These are phyloP conservation scores for Apamea monoglypha DNA, from an alignment of 2,888 invertebrate genomes.

Conservation along the genomic window DNA sequence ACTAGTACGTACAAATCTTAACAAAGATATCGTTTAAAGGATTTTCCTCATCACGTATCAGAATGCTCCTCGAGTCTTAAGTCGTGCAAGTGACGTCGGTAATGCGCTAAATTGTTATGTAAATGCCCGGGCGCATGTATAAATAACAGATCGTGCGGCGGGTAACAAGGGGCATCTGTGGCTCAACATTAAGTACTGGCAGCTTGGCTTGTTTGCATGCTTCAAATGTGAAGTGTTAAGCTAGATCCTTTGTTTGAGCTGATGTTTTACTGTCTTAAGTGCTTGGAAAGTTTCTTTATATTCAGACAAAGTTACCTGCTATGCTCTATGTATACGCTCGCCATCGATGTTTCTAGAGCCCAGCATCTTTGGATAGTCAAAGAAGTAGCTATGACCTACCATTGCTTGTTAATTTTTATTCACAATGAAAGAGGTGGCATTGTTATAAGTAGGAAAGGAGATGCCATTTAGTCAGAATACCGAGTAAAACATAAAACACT, in stretches of 20 bases:
- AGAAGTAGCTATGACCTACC: not conserved
- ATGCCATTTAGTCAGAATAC: not conserved
- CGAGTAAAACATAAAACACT: not conserved
- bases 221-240: constrained; percentile 12
- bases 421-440: not conserved
- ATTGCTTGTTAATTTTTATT: not conserved
- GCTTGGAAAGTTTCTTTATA: constrained; percentile 16
- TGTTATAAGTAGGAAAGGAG: not conserved
- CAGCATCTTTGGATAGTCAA: not conserved
- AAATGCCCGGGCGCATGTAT: constrained; percentile 54
- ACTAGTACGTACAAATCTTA: constrained; percentile 10
- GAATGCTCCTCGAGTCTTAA: constrained; percentile 33
- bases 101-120: constrained; percentile 68
- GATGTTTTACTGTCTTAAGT: not conserved
- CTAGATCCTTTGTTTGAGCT: constrained; percentile 12
- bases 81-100: constrained; percentile 58
- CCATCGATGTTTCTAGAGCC: not conserved
- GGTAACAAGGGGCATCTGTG: constrained; percentile 46
- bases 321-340: not conserved
- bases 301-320: not conserved
- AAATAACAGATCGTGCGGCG: constrained; percentile 57
- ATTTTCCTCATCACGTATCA: constrained; percentile 61
- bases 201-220: constrained; percentile 11
- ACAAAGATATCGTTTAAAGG: constrained; percentile 52
- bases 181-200: constrained; percentile 29